phyloP scores from a whole-genome alignment of 2,797 vertebrate species.

The Rhinophrynus dorsalis region DNA sequence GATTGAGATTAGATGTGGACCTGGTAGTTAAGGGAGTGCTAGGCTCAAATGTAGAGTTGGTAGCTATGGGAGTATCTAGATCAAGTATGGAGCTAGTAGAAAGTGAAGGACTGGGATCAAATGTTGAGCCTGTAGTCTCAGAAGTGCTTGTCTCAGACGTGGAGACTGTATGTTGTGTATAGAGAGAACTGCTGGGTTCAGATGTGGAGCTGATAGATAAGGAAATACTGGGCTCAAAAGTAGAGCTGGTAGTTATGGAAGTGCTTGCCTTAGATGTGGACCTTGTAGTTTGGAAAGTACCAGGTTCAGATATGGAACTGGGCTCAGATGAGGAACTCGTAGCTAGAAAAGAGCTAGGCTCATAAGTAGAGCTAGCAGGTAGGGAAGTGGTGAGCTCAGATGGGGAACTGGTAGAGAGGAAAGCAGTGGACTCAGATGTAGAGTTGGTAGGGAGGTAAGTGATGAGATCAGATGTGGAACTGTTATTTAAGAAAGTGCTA shows the following conservation, averaged over 20 bases:
- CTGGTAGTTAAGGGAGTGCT: too few relatives aligned
- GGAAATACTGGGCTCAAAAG: background rate
- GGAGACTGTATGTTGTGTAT: too few relatives aligned
- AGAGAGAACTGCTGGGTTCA: background rate
- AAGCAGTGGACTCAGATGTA: background rate
- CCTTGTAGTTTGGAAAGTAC: too few relatives aligned
- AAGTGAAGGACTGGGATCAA: too few relatives aligned
- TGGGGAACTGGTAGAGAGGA: background rate
- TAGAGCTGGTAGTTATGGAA: background rate
- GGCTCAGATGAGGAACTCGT: background rate
- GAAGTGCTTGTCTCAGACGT: too few relatives aligned
- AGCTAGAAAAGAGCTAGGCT: background rate
- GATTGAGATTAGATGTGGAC: too few relatives aligned
- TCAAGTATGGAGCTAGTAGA: too few relatives aligned
- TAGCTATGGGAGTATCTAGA: too few relatives aligned
- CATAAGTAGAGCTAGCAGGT: background rate
- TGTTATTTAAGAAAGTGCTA: background rate
- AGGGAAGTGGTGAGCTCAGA: background rate
- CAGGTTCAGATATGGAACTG: background rate
- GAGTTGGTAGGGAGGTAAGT: background rate
- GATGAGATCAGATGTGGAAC: background rate
- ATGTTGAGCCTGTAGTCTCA: too few relatives aligned
- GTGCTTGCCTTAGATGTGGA: background rate
- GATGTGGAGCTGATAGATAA: background rate
- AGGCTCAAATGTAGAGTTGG: too few relatives aligned